Conservation (phyloP, 1,140 invertebrate genomes). For the Sweltsa coloradensis region DNA sequence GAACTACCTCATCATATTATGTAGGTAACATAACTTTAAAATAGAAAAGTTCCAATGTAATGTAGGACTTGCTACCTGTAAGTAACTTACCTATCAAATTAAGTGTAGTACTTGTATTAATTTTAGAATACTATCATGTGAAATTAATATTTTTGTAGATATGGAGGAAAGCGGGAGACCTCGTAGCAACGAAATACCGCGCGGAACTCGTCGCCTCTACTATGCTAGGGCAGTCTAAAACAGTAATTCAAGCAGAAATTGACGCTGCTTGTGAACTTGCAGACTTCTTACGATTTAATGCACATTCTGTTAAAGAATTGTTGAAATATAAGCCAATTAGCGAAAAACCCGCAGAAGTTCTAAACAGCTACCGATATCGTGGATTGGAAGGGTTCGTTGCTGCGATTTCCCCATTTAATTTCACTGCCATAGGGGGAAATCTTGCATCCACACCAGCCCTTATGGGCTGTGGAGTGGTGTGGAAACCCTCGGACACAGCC, state of each 20-base stretch:
- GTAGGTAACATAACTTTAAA: no score
- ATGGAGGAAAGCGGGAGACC: constrained; percentile 75
- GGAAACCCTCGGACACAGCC: constrained; percentile 98
- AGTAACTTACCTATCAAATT: no score
- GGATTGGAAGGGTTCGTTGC: constrained; percentile 97
- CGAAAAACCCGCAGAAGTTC: constrained; percentile 52
- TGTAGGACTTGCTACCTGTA: no score
- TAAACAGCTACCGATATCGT: constrained; percentile 77
- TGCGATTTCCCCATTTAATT: constrained; percentile 96
- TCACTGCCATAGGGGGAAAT: constrained; percentile 98
- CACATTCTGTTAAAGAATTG: constrained; percentile 78
- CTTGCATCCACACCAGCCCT: constrained; percentile 89
- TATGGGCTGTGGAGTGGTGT: constrained; percentile 85
- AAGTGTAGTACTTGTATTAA: no score
- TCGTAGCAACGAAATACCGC: constrained; percentile 81
- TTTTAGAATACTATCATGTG: no score
- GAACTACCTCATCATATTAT: no score
- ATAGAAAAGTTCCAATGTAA: no score
- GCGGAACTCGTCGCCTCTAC: constrained; percentile 88
- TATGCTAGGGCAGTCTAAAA: constrained; percentile 96
- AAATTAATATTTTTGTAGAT: no score
- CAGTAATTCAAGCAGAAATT: constrained; percentile 92
- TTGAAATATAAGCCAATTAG: constrained; percentile 84
- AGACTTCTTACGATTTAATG: constrained; percentile 89
- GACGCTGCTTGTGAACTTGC: constrained; percentile 91